phyloP scores from a whole-genome alignment of 2,797 vertebrate species.

The Gymnoscopelus microlampas region DNA sequence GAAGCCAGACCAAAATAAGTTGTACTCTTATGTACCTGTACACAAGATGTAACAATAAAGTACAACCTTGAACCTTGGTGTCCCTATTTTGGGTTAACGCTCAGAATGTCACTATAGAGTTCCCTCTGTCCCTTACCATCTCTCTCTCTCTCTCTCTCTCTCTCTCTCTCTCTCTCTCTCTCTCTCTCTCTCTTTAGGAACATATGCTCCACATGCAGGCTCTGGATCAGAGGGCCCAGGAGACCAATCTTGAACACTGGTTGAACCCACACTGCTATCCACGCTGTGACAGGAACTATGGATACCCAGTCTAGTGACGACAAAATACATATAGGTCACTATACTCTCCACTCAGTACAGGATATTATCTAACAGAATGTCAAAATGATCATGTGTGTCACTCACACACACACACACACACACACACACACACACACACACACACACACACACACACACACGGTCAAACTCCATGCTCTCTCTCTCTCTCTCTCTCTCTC shows the following conservation, averaged over 20 bases:
- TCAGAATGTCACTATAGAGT: too few relatives aligned
- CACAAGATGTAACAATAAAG: too few relatives aligned
- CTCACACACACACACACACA: background rate
- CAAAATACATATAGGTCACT: slow-evolving; percentile 14
- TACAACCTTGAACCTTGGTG: too few relatives aligned
- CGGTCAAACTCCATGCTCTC: too few relatives aligned
- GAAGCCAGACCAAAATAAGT: too few relatives aligned
- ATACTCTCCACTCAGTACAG: background rate
- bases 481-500: too few relatives aligned
- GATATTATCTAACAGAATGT: too few relatives aligned
- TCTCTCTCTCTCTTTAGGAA: slow-evolving; percentile 77
- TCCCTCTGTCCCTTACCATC: too few relatives aligned
- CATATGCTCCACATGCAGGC: slow-evolving; percentile 88
- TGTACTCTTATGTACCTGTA: too few relatives aligned
- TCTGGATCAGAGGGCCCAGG: slow-evolving; percentile 89
- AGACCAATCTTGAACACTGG: slow-evolving; percentile 91
- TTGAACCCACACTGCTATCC: slow-evolving; percentile 91
- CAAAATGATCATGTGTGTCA: background rate
- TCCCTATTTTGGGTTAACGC: background rate
- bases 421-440: background rate
- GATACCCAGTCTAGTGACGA: slow-evolving; percentile 81
- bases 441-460: background rate
- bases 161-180: background rate
- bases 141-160: background rate
- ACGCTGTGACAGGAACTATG: slow-evolving; percentile 89